Conservation (phyloP, 2,888 invertebrate species). For the Byasa hedistus region DNA sequence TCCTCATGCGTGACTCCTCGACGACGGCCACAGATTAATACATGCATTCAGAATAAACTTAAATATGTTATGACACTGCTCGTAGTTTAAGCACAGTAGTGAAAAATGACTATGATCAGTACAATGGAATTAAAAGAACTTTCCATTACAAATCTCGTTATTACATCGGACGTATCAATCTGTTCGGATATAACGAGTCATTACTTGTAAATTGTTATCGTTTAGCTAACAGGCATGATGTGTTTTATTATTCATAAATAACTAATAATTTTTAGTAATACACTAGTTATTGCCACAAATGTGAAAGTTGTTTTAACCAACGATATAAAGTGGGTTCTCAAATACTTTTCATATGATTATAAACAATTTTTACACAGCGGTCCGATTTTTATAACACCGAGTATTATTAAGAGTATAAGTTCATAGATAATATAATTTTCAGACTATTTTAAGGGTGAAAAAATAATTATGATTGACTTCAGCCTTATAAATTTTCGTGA, state of each 20-base stretch:
- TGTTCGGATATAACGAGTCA: background rate
- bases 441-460: too few relatives aligned
- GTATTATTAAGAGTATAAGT: too few relatives aligned
- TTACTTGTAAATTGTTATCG: background rate
- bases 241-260: background rate
- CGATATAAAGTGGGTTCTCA: background rate
- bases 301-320: background rate
- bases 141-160: slow-evolving; percentile 8
- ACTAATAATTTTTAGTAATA: background rate
- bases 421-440: too few relatives aligned
- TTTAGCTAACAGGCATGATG: background rate
- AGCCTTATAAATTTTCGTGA: too few relatives aligned
- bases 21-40: slow-evolving; percentile 20
- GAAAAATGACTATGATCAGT: background rate
- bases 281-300: background rate
- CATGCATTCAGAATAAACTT: slow-evolving; percentile 4
- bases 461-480: too few relatives aligned
- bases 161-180: slow-evolving; percentile 4
- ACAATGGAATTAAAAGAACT: background rate
- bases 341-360: background rate
- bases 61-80: slow-evolving; percentile 13
- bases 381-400: background rate
- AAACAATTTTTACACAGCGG: background rate
- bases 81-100: background rate
- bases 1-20: slow-evolving; percentile 24